Base-by-base conservation (phyloP, 2,888 invertebrate species). In the Notodonta ziczac region DNA sequence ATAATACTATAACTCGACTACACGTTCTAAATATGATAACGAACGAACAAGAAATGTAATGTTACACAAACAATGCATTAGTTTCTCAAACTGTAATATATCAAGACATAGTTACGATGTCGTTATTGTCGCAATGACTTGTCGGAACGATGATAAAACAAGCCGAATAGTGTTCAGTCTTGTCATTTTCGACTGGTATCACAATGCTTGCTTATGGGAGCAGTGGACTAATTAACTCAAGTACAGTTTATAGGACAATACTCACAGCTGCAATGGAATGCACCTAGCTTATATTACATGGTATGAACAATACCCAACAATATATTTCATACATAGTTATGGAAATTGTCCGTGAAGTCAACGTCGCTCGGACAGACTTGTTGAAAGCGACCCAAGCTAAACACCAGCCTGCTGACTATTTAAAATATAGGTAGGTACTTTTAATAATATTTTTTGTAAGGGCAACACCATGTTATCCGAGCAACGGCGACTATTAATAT, bases 221-320 rank as follows among this genome's bases (percentile, higher is more conserved):
- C n/a, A n/a, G n/a, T 46, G n/a, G n/a, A n/a, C 13, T n/a, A 46
- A 46, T 46, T 46, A 46, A n/a, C 4, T 10, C 46, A n/a, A n/a
- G 7, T 46, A 5, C 46, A 2, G 42, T 9, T n/a, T 46, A 46
- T n/a, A 46, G 46, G 5, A n/a, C n/a, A 46, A 46, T n/a, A 56
- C 77, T 78, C 77, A 80, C 77, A 78, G 75, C 63, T 73, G 66
- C 46, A 66, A 60, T 70, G 76, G 70, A 78, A 73, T 71, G 64
- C 56, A 61, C 40, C 56, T 60, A 44, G n/a, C 9, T 42, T 46
- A 46, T 46, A 42, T 42, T 42, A 42, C 12, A 42, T 42, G 4
- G 42, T 12, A 42, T 10, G 42, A 42, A 10, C 46, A 46, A 42
- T 46, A 13, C 13, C 46, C n/a, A 46, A 9, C 13, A 46, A 46